Evolutionary conservation across 2,797 vertebrate species (phyloP), one percentile per base, ranked within the genome.

Genomic region (Silurus lanzhouensis): DNA sequence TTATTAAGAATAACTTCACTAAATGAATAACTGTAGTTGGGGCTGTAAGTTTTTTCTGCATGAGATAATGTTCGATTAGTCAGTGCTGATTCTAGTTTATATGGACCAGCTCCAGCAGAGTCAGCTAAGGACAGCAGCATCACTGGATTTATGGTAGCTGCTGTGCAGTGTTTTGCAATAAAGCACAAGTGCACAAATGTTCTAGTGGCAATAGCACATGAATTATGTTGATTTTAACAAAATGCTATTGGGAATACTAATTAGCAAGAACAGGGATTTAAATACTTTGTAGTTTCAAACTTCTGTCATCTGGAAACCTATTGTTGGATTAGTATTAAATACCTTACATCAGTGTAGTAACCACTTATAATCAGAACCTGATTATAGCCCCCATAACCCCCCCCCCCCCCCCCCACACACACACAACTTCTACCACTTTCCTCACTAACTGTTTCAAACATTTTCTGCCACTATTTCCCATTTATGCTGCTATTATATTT

Each of bases 21-120:
- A 75, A 44, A 55, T 57, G 58, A 76, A 81, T 58, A 74, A 44
- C 58, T 67, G 57, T 67, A 78, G 48, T 85, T 75, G 61, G 67
- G 81, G 14, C 85, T 72, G 85, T 74, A 82, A 60, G 79, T 74
- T 83, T 78, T 82, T 81, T 27, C 70, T 52, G 85, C 85, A 78
- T 82, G 88, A 80, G 14, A 31, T 82, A 75, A 57, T 71, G 85
- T 88, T 85, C 22, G 82, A 87, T 89, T 85, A 80, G 76, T 86
- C 77, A 74, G 81, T 57, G 76, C 80, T 55, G 75, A 83, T 44
- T 55, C 72, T 84, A 44, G 38, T 63, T 88, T 55, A 84, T 83
- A 19, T 85, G 60, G 27, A 31, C 31, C 57, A 31, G 55, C 67
- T 88, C 83, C 77, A 81, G 22, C 0, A 46, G 22, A 74, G 31